Evolutionary conservation across 2,888 invertebrate genomes (phyloP), one percentile per base, ranked within the genome.

Genomic region (Drosophila neotestacea): DNA sequence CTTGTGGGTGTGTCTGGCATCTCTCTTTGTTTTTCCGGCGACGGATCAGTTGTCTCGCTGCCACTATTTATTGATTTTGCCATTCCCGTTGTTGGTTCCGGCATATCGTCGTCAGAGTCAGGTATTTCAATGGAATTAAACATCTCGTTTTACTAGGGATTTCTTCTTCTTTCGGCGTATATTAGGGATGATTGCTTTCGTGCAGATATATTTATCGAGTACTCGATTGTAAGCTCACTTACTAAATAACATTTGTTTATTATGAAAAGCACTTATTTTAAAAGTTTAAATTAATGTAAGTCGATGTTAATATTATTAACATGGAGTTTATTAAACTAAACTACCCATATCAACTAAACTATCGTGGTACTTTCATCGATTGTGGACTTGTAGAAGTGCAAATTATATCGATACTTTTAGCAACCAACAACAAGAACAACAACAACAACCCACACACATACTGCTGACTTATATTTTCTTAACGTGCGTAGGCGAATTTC

Each of bases 401-500:
- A 11, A 7, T 5, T 10, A 13, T 38, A 70, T 73, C 72, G 72
- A 73, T 75, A 32, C 6, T 30, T 46, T 61, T 38, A 11, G 28
- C 10, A 48, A 47, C 6, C 13, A 47, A 22, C 22, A 55, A 7
- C 44, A 46, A 16, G 7, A 58, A 6, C 47, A 62, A 54, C 61
- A 64, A 58, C 59, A 75, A 66, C 60, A 70, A 60, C 76, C 22
- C 22, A 64, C 48, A 16, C 52, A 10, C 38, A 65, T 61, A 67
- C 28, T 51, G 54, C 61, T 51, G 58, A 61, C 55, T 77, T 73
- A 54, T 75, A 56, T 75, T 75, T 75, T 75, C 79, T 60, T 64
- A 44, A 60, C 56, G 52, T 73, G 88, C 81, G 83, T 84, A 73
- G 83, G 83, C 88, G 83, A 88, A 75, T 83, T 83, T 80, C 61